Base-by-base conservation (phyloP, 2,888 invertebrate genomes). In the Pseudeuparius sepicola region DNA sequence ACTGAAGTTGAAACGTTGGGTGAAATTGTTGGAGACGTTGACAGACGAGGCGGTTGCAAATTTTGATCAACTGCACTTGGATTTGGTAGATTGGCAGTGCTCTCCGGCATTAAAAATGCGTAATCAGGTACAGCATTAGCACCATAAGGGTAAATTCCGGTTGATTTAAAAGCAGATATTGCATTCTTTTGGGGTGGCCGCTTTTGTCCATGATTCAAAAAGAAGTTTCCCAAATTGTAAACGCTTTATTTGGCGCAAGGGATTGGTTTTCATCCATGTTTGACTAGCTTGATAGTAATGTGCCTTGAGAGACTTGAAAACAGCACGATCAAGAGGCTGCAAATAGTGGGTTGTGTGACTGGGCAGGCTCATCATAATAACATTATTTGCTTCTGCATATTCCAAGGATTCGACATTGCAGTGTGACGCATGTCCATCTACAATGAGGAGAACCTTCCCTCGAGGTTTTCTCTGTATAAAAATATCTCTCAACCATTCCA, bases 401-500 rank as follows among this genome's bases (percentile, higher is more conserved):
- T 46, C 37, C 28, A 45, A 26, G 38, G 41, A 43, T 36, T 47
- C 44, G 5, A 42, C 36, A 33, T 29, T 42, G 33, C 42, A 45
- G 31, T 44, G 45, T 16, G 41, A 37, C 4, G 40, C 13, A 34
- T 47, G 42, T 7, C 45, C 45, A 34, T 47, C 47, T 11, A 47
- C 24, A 40, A 42, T 9, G 6, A 20, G n/a, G n/a, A 20, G 20
- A 20, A 20, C 20, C n/a, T 20, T 20, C n/a, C 20, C 20, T 20
- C 14, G 5, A 13, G 36, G 44, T 36, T 44, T 46, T 23, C 36
- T 13, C 12, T 45, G 41, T 14, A 39, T 6, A 31, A 48, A 46
- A 32, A 50, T 44, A 15, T 48, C 38, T 37, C 46, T 42, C 4
- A 55, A 32, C 54, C 53, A 40, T 20, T 20, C 20, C 6, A n/a